Evolutionary conservation across 2,888 invertebrate genomes (phyloP).

Genomic region (Spisula solida): DNA sequence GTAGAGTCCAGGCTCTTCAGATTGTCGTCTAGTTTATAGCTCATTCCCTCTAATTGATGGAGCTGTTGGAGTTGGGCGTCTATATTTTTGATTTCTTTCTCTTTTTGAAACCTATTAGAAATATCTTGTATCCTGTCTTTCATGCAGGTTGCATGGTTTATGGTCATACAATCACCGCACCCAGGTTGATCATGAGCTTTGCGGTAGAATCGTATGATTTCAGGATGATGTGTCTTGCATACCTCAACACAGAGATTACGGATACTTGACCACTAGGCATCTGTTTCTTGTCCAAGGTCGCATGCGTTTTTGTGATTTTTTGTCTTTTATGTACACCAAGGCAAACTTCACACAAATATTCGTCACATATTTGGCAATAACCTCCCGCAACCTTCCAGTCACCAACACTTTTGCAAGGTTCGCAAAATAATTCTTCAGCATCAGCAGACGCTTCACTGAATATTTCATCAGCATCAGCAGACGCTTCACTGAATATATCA

Average conservation of each 20-base stretch:
- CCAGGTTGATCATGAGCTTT: conserved; percentile 7
- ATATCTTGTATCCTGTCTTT: conserved; percentile 6
- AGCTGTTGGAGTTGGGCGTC: background rate
- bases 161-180: conserved; percentile 23
- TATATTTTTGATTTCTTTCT: background rate
- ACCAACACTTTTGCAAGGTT: background rate
- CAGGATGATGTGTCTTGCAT: background rate
- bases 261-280: background rate
- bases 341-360: conserved; percentile 5
- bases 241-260: background rate
- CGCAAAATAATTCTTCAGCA: background rate
- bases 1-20: background rate
- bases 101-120: background rate
- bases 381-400: background rate
- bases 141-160: conserved; percentile 3
- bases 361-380: background rate
- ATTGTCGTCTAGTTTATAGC: background rate
- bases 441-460: background rate
- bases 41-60: background rate
- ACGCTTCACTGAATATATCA: background rate
- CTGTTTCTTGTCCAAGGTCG: background rate
- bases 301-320: background rate
- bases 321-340: conserved; percentile 14
- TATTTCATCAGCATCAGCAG: no score
- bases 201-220: background rate